Evolutionary conservation across 1,140 invertebrate species (phyloP).

Genomic region (Drosophila arawakana): DNA sequence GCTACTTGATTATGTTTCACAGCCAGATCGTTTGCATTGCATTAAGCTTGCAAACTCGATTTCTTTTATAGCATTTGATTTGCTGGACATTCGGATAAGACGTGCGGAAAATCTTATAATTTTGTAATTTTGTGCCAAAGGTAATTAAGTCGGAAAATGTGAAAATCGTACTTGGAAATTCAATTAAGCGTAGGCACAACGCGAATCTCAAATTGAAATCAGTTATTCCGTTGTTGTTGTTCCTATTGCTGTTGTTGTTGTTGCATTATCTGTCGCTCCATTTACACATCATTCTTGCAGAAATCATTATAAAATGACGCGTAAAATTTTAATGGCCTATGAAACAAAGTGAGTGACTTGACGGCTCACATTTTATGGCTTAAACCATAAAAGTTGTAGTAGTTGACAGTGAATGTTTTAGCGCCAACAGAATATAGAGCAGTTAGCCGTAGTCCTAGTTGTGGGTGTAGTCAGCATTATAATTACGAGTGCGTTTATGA

Average conservation of each 20-base stretch:
- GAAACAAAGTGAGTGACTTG: slow-evolving; percentile 39
- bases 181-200: slow-evolving; percentile 63
- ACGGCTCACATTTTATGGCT: slow-evolving; percentile 58
- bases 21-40: slow-evolving; percentile 50
- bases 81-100: slow-evolving; percentile 14
- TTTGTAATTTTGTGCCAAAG: slow-evolving; percentile 44
- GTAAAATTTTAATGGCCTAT: slow-evolving; percentile 73
- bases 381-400: slow-evolving; percentile 67
- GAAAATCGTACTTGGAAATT: slow-evolving; percentile 52
- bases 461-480: slow-evolving; percentile 2
- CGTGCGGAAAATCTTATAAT: slow-evolving; percentile 63
- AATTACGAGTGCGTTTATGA: slow-evolving; percentile 1
- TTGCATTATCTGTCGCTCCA: slow-evolving; percentile 59
- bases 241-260: too few species aligned
- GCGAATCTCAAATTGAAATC: slow-evolving; percentile 77
- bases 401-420: slow-evolving; percentile 47
- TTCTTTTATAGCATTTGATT: slow-evolving; percentile 61
- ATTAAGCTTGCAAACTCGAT: slow-evolving; percentile 54
- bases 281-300: slow-evolving; percentile 73
- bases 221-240: slow-evolving; percentile 11
- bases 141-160: slow-evolving; percentile 65
- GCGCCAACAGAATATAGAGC: slow-evolving; percentile 50
- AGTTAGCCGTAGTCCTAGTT: slow-evolving; percentile 35
- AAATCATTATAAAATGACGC: slow-evolving; percentile 79
- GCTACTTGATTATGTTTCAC: slow-evolving; percentile 60